phyloP scores from a whole-genome alignment of 1,140 invertebrate species.

The Sycophaga agraensis region DNA sequence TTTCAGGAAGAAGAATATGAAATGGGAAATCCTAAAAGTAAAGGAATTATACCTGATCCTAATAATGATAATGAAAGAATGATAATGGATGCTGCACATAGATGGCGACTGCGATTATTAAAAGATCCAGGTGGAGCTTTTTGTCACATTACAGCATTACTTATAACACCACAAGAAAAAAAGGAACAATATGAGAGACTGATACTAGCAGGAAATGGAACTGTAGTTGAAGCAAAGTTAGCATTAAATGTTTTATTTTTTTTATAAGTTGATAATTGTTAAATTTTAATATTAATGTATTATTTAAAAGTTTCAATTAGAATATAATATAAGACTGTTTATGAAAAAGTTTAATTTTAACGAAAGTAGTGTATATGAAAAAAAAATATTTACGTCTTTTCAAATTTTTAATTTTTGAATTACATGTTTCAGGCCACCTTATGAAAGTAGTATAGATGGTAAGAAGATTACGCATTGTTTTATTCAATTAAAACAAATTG shows the following conservation, averaged over 20 bases:
- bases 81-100: constrained; percentile 63
- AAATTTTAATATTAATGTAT: not conserved
- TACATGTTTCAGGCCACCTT: constrained; percentile 50
- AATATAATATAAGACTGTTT: not conserved
- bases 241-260: constrained; percentile 15
- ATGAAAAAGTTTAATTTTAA: not conserved
- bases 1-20: constrained; percentile 75
- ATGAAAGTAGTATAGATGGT: constrained; percentile 44
- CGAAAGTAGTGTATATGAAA: not conserved
- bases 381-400: not conserved
- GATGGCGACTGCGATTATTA: constrained; percentile 63
- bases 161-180: constrained; percentile 67
- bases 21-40: constrained; percentile 70
- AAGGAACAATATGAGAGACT: constrained; percentile 68
- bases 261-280: not conserved
- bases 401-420: not conserved
- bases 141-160: constrained; percentile 66
- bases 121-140: constrained; percentile 64
- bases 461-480: constrained; percentile 62
- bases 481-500: constrained; percentile 57
- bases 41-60: constrained; percentile 53
- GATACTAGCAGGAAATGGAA: constrained; percentile 71
- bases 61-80: constrained; percentile 53
- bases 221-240: constrained; percentile 63
- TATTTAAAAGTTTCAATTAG: not conserved